Evolutionary conservation across 1,140 invertebrate species (phyloP).

Genomic region (Drosophila simulans): DNA sequence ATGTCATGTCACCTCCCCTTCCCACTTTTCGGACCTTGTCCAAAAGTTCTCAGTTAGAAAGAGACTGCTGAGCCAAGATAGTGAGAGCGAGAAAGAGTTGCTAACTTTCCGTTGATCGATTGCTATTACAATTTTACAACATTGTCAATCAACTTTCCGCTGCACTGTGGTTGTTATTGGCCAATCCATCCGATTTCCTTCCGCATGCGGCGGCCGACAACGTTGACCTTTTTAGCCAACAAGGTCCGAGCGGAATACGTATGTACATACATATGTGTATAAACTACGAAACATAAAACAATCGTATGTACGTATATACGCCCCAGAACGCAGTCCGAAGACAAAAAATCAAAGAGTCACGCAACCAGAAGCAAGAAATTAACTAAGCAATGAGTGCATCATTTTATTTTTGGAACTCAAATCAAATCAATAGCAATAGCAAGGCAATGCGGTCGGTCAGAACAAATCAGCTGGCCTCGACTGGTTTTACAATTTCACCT

Average conservation of each 20-base stretch:
- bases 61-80: slow-evolving; percentile 3
- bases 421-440: slow-evolving; percentile 72
- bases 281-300: not conserved
- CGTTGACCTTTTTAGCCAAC: slow-evolving; percentile 61
- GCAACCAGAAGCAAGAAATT: slow-evolving; percentile 44
- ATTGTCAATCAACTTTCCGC: slow-evolving; percentile 67
- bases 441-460: slow-evolving; percentile 17
- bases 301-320: not conserved
- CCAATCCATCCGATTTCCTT: slow-evolving; percentile 58
- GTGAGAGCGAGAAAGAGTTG: slow-evolving; percentile 17
- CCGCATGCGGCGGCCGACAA: slow-evolving; percentile 45
- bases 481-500: slow-evolving; percentile 9
- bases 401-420: slow-evolving; percentile 78
- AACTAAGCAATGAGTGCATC: slow-evolving; percentile 65
- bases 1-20: slow-evolving; percentile 4
- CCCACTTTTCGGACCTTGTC: slow-evolving; percentile 9
- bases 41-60: slow-evolving; percentile 40
- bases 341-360: slow-evolving; percentile 65
- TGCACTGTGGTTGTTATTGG: slow-evolving; percentile 27
- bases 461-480: slow-evolving; percentile 22
- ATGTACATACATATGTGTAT: not conserved
- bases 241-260: slow-evolving; percentile 12
- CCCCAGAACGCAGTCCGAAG: slow-evolving; percentile 23
- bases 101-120: slow-evolving; percentile 45
- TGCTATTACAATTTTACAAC: slow-evolving; percentile 26